A percentile compares a stretch with the other conserved stretches of the same genome.
Evolutionary conservation across 2,888 invertebrate genomes (phyloP).

Genomic region (Metacarcinus magister): DNA sequence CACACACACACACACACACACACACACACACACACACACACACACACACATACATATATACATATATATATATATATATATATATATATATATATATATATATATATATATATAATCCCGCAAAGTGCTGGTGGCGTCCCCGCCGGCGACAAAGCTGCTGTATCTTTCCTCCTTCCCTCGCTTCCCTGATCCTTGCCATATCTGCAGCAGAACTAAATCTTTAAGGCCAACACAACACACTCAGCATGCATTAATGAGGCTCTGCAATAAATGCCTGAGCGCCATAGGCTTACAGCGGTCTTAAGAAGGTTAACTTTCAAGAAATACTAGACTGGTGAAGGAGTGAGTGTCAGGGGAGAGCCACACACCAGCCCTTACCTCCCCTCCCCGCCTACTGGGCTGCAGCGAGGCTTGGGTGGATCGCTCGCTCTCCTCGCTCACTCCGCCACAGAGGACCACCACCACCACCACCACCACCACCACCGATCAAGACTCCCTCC

Average conservation of each 20-base stretch:
- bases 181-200: not conserved
- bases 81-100: not conserved
- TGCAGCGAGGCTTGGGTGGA: constrained; percentile 33
- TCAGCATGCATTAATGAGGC: not conserved
- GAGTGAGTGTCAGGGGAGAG: not conserved
- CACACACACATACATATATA: constrained; percentile 59
- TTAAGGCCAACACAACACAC: not conserved
- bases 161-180: not conserved
- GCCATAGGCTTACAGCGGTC: not conserved
- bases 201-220: not conserved
- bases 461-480: constrained; percentile 23
- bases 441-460: constrained; percentile 9
- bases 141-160: not conserved
- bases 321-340: constrained; percentile 3
- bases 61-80: constrained; percentile 58
- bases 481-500: not conserved
- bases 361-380: not conserved
- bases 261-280: not conserved
- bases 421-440: constrained; percentile 36
- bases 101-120: not conserved
- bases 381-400: not conserved
- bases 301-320: not conserved
- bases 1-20: constrained; percentile 34
- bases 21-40: constrained; percentile 55
- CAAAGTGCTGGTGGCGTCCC: not conserved